phyloP scores from a whole-genome alignment of 2,113 vertebrate species.

The Sigmodon hispidus region DNA sequence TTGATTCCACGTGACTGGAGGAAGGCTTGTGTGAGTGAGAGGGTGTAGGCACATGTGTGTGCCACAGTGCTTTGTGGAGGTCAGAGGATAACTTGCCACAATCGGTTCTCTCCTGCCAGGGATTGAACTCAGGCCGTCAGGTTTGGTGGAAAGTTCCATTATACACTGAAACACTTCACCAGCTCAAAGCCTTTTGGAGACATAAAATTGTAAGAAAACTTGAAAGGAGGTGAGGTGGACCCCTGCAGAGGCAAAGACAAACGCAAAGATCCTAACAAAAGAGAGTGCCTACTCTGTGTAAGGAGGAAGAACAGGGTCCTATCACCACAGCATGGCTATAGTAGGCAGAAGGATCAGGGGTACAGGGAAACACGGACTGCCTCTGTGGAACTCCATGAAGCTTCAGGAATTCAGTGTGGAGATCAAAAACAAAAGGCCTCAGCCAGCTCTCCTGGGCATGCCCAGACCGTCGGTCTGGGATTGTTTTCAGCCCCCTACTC shows the following conservation, averaged over 20 bases:
- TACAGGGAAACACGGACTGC: neutral
- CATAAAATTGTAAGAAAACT: neutral
- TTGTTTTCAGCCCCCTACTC: conserved; percentile 31
- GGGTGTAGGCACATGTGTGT: too few relatives aligned
- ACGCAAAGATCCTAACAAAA: neutral
- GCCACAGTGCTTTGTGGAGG: neutral
- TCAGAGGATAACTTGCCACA: neutral
- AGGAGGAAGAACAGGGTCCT: neutral
- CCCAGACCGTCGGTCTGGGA: neutral
- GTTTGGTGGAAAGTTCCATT: neutral
- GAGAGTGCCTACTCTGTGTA: neutral
- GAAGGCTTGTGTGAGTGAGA: neutral
- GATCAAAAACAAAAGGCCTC: neutral
- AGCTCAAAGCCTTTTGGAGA: neutral
- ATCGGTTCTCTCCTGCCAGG: neutral
- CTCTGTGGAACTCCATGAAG: neutral
- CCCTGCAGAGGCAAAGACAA: neutral
- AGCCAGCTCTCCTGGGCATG: neutral
- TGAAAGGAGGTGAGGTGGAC: neutral
- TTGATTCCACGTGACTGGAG: neutral
- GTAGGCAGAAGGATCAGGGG: neutral
- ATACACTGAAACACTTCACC: neutral
- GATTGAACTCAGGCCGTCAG: neutral
- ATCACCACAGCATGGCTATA: neutral
- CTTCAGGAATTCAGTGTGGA: neutral